A percentile compares a stretch with the other conserved stretches of the same genome.
phyloP scores from a whole-genome alignment of 2,888 invertebrate genomes.

The Napeogenes inachia region DNA sequence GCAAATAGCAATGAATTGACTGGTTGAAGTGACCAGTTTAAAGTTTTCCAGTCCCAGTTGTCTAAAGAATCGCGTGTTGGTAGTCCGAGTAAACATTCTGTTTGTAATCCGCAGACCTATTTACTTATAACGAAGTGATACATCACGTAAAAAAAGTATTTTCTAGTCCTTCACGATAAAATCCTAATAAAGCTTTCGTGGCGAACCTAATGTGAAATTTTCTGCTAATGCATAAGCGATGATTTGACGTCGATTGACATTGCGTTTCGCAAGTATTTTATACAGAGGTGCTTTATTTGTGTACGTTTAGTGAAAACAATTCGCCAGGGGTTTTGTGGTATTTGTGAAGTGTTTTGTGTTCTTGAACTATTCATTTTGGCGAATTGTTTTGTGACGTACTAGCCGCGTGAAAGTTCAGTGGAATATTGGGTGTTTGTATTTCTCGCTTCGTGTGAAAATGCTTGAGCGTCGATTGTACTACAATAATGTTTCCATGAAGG shows the following conservation, averaged over 20 bases:
- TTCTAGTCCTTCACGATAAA: not conserved
- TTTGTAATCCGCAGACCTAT: constrained; percentile 30
- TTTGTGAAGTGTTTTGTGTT: constrained; percentile 31
- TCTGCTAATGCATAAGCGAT: constrained; percentile 37
- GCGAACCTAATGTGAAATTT: constrained; percentile 23
- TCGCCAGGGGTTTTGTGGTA: constrained; percentile 38
- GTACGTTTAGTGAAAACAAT: constrained; percentile 60
- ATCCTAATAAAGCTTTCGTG: not conserved
- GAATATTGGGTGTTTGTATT: constrained; percentile 19
- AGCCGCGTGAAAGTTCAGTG: constrained; percentile 20
- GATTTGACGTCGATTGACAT: constrained; percentile 66
- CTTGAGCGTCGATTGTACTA: constrained; percentile 16
- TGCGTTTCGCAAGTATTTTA: constrained; percentile 68
- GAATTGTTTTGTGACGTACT: constrained; percentile 13
- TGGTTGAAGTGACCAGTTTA: not conserved
- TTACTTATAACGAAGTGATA: constrained; percentile 33
- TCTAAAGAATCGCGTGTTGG: constrained; percentile 47
- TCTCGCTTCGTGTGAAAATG: constrained; percentile 33
- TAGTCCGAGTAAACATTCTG: constrained; percentile 29
- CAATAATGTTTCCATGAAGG: constrained; percentile 25
- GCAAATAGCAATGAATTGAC: too few species aligned
- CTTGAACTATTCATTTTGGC: constrained; percentile 7
- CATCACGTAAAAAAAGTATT: constrained; percentile 30
- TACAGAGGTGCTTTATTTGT: constrained; percentile 66
- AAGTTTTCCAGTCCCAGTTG: constrained; percentile 42